These are phyloP conservation scores for Xylocopa sonorina DNA, from an alignment of 1,140 invertebrate species.

Conservation along the genomic window DNA sequence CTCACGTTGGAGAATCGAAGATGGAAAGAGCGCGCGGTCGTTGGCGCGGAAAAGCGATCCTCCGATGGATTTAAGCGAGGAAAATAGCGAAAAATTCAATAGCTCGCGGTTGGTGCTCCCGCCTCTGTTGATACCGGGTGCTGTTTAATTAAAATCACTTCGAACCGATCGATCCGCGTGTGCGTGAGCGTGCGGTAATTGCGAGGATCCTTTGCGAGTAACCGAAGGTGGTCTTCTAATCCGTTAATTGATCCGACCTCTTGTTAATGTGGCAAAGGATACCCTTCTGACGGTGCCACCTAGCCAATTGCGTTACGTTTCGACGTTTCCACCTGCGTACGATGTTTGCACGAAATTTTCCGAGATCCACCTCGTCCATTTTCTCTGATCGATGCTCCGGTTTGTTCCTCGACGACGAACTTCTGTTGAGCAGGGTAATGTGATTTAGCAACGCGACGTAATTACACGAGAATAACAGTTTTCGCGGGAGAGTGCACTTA, in stretches of 20 bases:
- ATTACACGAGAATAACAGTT: constrained; percentile 20
- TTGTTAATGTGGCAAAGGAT: too few relatives aligned
- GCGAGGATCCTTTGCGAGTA: background rate
- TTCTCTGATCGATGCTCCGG: background rate
- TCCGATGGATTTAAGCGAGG: too few relatives aligned
- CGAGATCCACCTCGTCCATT: background rate
- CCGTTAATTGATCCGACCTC: constrained; percentile 15
- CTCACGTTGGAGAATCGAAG: background rate
- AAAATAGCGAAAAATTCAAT: background rate
- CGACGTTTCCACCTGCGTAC: background rate
- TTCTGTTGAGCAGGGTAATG: background rate
- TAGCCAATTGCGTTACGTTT: background rate
- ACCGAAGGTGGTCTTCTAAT: background rate
- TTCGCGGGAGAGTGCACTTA: background rate
- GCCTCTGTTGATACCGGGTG: too few relatives aligned
- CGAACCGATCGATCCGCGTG: background rate
- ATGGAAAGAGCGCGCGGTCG: too few relatives aligned
- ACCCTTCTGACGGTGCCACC: too few relatives aligned
- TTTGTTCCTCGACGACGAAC: background rate
- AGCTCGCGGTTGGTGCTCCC: too few relatives aligned
- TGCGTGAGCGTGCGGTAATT: background rate
- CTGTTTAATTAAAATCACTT: constrained; percentile 13
- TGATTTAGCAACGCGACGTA: constrained; percentile 6
- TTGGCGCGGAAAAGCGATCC: background rate
- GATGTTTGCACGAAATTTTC: background rate